Evolutionary conservation across 1,140 invertebrate species (phyloP).

Genomic region (Atta colombica): DNA sequence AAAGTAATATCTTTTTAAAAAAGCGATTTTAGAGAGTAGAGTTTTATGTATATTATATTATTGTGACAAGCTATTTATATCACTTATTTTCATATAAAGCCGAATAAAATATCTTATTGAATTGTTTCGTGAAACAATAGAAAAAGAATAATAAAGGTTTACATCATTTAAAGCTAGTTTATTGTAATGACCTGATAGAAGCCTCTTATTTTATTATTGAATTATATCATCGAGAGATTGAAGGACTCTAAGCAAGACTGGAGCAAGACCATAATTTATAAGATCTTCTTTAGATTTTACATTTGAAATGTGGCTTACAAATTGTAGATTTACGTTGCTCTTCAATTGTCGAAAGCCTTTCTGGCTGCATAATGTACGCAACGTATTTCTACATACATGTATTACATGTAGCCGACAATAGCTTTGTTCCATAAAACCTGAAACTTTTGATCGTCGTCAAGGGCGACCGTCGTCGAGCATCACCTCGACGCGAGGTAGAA

Average conservation of each 20-base stretch:
- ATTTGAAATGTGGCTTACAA: background rate
- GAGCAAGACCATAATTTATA: background rate
- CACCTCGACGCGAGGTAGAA: constrained; percentile 37
- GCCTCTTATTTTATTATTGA: too few relatives aligned
- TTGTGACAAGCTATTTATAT: background rate
- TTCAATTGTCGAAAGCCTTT: constrained; percentile 4
- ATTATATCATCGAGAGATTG: background rate
- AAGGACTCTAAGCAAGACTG: background rate
- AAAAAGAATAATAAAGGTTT: too few relatives aligned
- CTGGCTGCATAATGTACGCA: constrained; percentile 62
- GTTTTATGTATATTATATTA: background rate
- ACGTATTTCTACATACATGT: constrained; percentile 60
- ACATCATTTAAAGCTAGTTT: too few relatives aligned
- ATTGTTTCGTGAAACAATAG: too few relatives aligned
- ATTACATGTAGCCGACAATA: constrained; percentile 49
- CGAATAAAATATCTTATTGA: too few relatives aligned
- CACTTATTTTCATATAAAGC: background rate
- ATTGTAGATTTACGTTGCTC: background rate
- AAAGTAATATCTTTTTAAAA: background rate
- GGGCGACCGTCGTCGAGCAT: constrained; percentile 31
- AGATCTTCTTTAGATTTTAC: background rate
- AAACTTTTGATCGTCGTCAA: constrained; percentile 68
- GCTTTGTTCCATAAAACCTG: constrained; percentile 55
- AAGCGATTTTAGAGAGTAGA: background rate
- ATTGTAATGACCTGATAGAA: too few relatives aligned